Conservation (phyloP, 2,888 invertebrate genomes). For the Neelides folsomi region DNA sequence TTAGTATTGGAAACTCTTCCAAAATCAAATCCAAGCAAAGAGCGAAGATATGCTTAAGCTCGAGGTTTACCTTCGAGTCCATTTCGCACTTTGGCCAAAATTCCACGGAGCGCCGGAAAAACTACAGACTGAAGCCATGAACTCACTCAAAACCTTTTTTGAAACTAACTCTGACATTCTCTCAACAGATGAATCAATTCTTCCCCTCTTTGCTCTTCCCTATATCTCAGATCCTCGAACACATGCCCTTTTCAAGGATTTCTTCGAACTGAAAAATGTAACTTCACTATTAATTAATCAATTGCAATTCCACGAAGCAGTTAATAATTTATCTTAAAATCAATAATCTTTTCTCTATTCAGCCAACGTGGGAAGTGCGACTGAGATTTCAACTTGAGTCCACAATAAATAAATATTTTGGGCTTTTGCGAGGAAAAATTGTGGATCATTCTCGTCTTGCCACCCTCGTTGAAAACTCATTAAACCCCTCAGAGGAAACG, state of each 20-base stretch:
- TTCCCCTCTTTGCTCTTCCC: slow-evolving; percentile 46
- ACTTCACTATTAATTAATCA: no score
- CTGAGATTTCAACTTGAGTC: slow-evolving; percentile 25
- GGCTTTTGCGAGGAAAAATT: slow-evolving; percentile 28
- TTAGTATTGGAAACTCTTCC: slow-evolving; percentile 27
- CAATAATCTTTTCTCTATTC: no score
- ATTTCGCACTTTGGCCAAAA: slow-evolving; percentile 28
- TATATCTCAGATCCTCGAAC: slow-evolving; percentile 44
- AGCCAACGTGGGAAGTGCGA: slow-evolving; percentile 24
- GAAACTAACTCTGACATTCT: slow-evolving; percentile 40
- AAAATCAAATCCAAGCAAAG: slow-evolving; percentile 27
- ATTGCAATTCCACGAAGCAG: no score
- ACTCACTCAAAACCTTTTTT: slow-evolving; percentile 35
- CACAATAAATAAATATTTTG: slow-evolving; percentile 26
- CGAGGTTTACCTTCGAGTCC: slow-evolving; percentile 29
- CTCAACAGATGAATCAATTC: slow-evolving; percentile 43
- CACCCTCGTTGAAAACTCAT: slow-evolving; percentile 9
- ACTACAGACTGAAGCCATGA: slow-evolving; percentile 20
- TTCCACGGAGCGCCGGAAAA: slow-evolving; percentile 19
- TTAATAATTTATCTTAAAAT: no score
- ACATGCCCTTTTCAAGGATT: slow-evolving; percentile 44
- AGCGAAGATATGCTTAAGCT: slow-evolving; percentile 30
- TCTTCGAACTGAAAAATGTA: slow-evolving; percentile 32
- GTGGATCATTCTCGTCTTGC: slow-evolving; percentile 23
- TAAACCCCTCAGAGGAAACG: not conserved